Percentiles rank a stretch among this genome's conserved stretches.
These are phyloP conservation scores for Stichodactyla mertensii DNA, from an alignment of 64 coral and sea anemone species.

Conservation along the genomic window DNA sequence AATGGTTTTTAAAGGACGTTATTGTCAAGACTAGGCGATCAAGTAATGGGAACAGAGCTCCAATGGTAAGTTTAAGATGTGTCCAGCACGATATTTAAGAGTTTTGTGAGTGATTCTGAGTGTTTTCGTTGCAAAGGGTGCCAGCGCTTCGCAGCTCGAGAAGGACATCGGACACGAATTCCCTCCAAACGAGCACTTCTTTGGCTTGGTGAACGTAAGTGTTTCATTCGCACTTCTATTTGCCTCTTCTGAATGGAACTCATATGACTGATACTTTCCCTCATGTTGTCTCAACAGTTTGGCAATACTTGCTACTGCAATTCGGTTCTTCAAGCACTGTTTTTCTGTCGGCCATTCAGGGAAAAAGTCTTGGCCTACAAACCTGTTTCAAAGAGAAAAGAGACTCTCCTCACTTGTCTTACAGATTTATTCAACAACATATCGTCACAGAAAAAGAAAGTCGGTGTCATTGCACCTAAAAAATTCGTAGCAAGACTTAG, in stretches of 20 bases:
- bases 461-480: constrained; percentile 95
- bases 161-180: constrained; percentile 99
- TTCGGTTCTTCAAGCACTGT: constrained; percentile 95
- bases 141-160: constrained; percentile 91
- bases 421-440: constrained; percentile 94
- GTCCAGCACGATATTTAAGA: background rate
- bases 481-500: constrained; percentile 95
- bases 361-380: constrained; percentile 92
- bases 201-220: constrained; percentile 97
- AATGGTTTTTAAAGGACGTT: constrained; percentile 1
- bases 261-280: background rate
- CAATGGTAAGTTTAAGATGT: constrained; percentile 46
- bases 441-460: constrained; percentile 96
- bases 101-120: background rate
- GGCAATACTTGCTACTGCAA: constrained; percentile 99
- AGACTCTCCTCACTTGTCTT: constrained; percentile 89
- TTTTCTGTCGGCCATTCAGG: constrained; percentile 94
- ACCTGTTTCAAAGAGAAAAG: constrained; percentile 85
- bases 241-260: background rate
- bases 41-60: constrained; percentile 30
- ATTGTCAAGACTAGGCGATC: constrained; percentile 10
- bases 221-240: background rate
- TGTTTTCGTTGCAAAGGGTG: constrained; percentile 61
- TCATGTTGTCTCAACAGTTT: constrained; percentile 58
- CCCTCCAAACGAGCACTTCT: constrained; percentile 98